phyloP scores from a whole-genome alignment of 2,888 invertebrate genomes.

The Lagria hirta region DNA sequence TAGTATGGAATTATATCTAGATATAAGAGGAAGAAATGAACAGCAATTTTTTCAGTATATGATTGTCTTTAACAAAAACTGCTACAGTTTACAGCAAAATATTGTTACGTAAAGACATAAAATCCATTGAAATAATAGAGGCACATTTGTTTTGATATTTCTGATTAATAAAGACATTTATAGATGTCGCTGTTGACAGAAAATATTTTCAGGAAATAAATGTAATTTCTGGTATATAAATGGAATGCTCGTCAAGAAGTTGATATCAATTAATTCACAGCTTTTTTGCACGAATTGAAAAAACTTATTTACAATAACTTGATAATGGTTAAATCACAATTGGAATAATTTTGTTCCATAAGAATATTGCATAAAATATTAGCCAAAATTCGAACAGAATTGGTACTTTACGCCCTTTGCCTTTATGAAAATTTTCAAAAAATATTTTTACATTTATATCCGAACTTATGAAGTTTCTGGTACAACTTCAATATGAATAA shows the following conservation, averaged over 20 bases:
- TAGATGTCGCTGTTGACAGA: constrained; percentile 3
- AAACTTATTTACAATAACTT: constrained; percentile 13
- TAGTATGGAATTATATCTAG: constrained; percentile 3
- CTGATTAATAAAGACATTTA: not conserved
- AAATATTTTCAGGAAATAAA: too few species aligned
- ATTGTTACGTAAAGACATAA: not conserved
- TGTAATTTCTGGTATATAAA: too few species aligned
- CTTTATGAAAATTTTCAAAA: too few species aligned
- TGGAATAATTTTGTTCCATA: constrained; percentile 5
- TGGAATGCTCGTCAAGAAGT: too few species aligned
- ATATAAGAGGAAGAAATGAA: constrained; percentile 15
- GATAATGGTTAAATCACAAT: constrained; percentile 14
- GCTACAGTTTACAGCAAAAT: constrained; percentile 4
- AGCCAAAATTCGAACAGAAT: too few species aligned
- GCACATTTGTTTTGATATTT: constrained; percentile 13
- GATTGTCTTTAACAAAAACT: constrained; percentile 15
- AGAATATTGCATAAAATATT: too few species aligned
- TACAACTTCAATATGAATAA: too few species aligned
- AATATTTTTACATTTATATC: too few species aligned
- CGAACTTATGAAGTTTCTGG: too few species aligned
- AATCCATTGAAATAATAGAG: constrained; percentile 18
- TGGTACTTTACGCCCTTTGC: too few species aligned
- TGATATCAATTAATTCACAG: constrained; percentile 14
- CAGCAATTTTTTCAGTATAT: constrained; percentile 2
- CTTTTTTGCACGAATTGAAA: not conserved